phyloP scores from a whole-genome alignment of 2,113 vertebrate genomes.

The Ellobius talpinus region DNA sequence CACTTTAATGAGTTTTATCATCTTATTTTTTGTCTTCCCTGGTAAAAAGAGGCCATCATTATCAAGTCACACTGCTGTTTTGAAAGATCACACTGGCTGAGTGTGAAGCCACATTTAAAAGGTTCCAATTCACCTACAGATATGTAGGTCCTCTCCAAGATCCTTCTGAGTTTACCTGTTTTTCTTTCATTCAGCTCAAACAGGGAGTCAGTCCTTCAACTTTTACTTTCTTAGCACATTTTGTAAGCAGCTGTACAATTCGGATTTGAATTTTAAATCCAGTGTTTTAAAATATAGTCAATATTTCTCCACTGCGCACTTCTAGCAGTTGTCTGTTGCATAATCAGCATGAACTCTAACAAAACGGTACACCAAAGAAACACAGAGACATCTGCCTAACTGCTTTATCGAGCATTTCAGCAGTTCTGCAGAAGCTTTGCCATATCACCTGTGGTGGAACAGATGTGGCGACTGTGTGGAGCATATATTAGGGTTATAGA shows the following conservation, averaged over 20 bases:
- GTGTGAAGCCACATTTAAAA: not conserved
- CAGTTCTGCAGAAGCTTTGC: conserved; percentile 48
- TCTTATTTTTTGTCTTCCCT: conserved; percentile 40
- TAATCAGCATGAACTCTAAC: conserved; percentile 75
- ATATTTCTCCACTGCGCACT: conserved; percentile 64
- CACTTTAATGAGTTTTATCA: conserved; percentile 43
- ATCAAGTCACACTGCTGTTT: not conserved
- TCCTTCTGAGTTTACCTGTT: not conserved
- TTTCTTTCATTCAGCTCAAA: not conserved
- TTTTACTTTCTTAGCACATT: conserved; percentile 38
- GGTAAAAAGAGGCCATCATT: conserved; percentile 53
- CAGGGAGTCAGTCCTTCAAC: conserved; percentile 49
- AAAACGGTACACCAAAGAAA: conserved; percentile 73
- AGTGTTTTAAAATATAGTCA: conserved; percentile 67
- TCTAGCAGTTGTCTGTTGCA: conserved; percentile 66
- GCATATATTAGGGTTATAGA: conserved; percentile 63
- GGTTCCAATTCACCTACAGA: not conserved
- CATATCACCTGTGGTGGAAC: conserved; percentile 76
- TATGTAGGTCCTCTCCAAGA: not conserved
- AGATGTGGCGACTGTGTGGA: conserved; percentile 71
- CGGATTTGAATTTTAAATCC: conserved; percentile 70
- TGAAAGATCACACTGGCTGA: conserved; percentile 34
- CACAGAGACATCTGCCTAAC: conserved; percentile 77
- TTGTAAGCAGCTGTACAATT: conserved; percentile 64
- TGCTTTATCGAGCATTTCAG: conserved; percentile 70